phyloP scores from a whole-genome alignment of 2,113 vertebrate genomes.

The Rhegmatorhina hoffmannsi region DNA sequence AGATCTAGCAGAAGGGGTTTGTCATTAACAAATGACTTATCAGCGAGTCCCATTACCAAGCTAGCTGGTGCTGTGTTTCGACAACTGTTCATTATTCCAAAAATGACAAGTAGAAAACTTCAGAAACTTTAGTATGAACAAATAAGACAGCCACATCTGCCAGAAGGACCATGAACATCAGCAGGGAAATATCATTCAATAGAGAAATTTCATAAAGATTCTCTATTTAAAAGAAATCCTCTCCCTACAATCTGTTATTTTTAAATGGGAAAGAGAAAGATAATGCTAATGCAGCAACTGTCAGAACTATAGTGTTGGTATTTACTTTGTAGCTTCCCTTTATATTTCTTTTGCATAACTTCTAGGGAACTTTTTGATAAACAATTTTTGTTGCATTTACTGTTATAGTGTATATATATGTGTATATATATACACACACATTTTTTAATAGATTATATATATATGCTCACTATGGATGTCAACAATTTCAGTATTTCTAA shows the following conservation, averaged over 20 bases:
- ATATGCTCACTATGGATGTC: neutral
- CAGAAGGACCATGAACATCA: neutral
- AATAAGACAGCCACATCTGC: neutral
- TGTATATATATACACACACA: neutral
- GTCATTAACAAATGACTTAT: neutral
- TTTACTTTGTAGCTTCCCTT: neutral
- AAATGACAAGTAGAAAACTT: neutral
- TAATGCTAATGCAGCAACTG: neutral
- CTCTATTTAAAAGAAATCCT: neutral
- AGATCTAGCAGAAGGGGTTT: neutral
- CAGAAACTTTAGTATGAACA: neutral
- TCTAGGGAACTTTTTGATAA: neutral
- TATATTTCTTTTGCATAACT: neutral
- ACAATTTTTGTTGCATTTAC: neutral
- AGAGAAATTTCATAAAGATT: neutral
- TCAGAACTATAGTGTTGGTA: neutral
- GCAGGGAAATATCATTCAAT: neutral
- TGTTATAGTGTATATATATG: too few relatives aligned
- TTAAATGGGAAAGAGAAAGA: neutral
- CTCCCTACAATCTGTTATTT: neutral
- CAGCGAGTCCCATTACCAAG: neutral
- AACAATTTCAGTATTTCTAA: neutral
- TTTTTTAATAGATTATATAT: neutral
- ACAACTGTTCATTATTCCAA: conserved; percentile 8
- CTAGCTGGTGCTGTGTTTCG: neutral